Conservation (phyloP, 2,888 invertebrate genomes). For the Cryptocephalus primarius region DNA sequence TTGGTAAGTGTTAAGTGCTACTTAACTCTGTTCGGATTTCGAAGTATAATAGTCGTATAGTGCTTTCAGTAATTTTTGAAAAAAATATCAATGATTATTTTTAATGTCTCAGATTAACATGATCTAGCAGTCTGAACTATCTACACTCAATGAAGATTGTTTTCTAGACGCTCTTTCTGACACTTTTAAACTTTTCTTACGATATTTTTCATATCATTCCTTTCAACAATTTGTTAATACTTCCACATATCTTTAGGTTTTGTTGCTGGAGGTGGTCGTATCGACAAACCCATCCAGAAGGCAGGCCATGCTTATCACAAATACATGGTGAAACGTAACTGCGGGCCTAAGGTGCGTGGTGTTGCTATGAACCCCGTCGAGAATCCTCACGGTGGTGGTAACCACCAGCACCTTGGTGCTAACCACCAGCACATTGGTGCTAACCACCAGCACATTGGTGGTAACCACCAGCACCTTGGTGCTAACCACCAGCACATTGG, state of each 20-base stretch:
- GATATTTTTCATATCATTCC: too few species aligned
- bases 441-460: too few species aligned
- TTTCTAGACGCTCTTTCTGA: constrained; percentile 34
- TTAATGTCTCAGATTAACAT: not conserved
- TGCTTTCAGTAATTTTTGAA: too few species aligned
- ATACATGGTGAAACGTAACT: constrained; percentile 99
- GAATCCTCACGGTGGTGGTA: constrained; percentile 99
- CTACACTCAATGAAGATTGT: not conserved
- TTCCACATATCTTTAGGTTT: constrained; percentile 51
- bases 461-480: too few species aligned
- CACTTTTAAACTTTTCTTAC: too few species aligned
- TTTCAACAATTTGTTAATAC: too few species aligned
- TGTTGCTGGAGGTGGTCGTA: constrained; percentile 98
- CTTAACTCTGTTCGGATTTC: too few species aligned
- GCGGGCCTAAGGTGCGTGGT: constrained; percentile 99
- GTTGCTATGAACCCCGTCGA: constrained; percentile 99
- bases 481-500: too few species aligned
- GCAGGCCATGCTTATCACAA: constrained; percentile 99
- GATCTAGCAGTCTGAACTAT: too few species aligned
- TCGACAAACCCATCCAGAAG: constrained; percentile 98
- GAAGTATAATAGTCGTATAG: too few species aligned
- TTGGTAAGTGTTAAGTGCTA: constrained; percentile 57
- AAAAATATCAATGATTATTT: not conserved
- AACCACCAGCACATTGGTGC: too few species aligned
- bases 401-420: too few species aligned